Percentiles rank a stretch among this genome's conserved stretches.
phyloP scores from a whole-genome alignment of 2,113 vertebrate genomes.

The Bothrops jararaca region DNA sequence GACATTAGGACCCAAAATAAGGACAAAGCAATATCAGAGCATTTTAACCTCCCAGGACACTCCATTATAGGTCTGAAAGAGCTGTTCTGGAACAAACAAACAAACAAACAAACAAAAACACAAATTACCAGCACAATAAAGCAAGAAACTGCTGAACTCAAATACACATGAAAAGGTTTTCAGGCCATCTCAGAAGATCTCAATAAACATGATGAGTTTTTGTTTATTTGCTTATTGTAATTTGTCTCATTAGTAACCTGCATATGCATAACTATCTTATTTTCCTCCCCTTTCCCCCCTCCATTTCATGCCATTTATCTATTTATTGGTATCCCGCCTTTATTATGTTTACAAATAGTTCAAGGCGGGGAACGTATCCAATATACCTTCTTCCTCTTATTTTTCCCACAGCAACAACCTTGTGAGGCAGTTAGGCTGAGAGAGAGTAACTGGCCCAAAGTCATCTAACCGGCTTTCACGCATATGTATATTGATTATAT shows the following conservation, averaged over 20 bases:
- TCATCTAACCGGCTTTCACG: neutral
- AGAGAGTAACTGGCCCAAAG: too few species aligned
- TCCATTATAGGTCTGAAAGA: neutral
- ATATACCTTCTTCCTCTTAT: neutral
- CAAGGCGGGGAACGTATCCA: neutral
- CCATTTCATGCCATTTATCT: neutral
- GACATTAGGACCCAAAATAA: neutral
- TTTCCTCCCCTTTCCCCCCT: neutral
- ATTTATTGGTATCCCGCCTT: neutral
- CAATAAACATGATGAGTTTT: neutral
- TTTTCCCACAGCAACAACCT: neutral
- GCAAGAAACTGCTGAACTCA: neutral
- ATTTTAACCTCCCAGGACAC: neutral
- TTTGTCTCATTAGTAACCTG: neutral
- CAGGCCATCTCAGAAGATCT: neutral
- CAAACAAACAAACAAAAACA: neutral
- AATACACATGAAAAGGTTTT: neutral
- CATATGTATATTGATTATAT: too few species aligned
- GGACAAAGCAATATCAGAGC: neutral
- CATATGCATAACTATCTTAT: neutral
- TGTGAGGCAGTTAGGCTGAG: neutral
- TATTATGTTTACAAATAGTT: neutral
- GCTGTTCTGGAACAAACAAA: neutral
- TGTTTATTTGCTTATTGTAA: neutral
- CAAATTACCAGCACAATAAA: neutral